Conservation (phyloP, 2,888 invertebrate species). For the Branchellion lobata region DNA sequence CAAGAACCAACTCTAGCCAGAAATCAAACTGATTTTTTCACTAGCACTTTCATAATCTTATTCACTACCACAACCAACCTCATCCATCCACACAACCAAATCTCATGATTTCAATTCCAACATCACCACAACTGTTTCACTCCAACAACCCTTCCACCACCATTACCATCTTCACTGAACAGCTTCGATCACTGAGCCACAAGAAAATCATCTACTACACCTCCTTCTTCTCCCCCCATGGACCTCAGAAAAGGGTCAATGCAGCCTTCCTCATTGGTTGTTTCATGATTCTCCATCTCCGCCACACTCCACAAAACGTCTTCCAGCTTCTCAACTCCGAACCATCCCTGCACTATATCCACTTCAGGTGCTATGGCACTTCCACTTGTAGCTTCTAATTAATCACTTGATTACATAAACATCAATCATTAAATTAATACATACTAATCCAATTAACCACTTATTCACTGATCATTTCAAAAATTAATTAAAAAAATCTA, state of each 20-base stretch:
- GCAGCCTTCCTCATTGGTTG: constrained; percentile 45
- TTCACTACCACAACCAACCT: too few species aligned
- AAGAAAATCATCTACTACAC: constrained; percentile 44
- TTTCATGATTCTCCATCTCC: constrained; percentile 26
- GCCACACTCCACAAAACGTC: neutral
- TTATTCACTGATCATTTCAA: neutral
- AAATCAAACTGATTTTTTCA: too few species aligned
- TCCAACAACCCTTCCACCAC: too few species aligned
- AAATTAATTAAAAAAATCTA: neutral
- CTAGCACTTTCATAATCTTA: too few species aligned
- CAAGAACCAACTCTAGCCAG: too few species aligned
- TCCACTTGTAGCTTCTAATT: neutral
- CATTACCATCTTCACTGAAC: too few species aligned
- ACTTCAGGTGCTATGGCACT: constrained; percentile 12
- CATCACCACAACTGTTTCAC: too few species aligned
- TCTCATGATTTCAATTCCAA: too few species aligned
- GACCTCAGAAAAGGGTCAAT: constrained; percentile 41
- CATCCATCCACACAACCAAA: too few species aligned
- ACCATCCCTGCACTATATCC: neutral
- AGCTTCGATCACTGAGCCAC: constrained; percentile 23
- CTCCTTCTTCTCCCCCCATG: neutral
- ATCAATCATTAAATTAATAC: neutral
- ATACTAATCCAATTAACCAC: neutral
- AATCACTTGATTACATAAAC: neutral
- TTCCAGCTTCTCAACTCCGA: neutral